Evolutionary conservation across 2,888 invertebrate genomes (phyloP).

Genomic region (Asteroscopus sphinx): DNA sequence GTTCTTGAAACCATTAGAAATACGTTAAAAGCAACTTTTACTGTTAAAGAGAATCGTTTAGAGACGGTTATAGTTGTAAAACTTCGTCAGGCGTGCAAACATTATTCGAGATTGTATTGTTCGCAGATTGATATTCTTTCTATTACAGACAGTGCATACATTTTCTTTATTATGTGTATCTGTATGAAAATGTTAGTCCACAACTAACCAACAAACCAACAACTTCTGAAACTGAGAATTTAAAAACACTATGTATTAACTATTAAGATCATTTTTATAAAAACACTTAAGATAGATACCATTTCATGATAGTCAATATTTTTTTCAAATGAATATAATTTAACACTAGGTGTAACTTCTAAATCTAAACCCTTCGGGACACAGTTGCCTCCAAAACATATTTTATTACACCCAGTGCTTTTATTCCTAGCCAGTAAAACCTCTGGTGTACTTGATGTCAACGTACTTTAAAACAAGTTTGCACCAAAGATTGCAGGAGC

Average conservation of each 20-base stretch:
- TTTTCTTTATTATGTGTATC: not conserved
- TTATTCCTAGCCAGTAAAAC: slow-evolving; percentile 29
- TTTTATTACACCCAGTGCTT: slow-evolving; percentile 19
- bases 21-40: slow-evolving; percentile 40
- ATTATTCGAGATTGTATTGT: slow-evolving; percentile 10
- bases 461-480: slow-evolving; percentile 56
- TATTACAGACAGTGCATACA: not conserved
- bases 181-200: too few relatives aligned
- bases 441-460: slow-evolving; percentile 47
- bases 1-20: slow-evolving; percentile 50
- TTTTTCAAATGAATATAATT: too few relatives aligned
- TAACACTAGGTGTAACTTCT: too few relatives aligned
- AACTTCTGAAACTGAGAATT: too few relatives aligned
- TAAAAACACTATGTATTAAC: too few relatives aligned
- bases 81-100: slow-evolving; percentile 17
- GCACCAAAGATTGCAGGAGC: slow-evolving; percentile 45
- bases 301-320: too few relatives aligned
- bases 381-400: slow-evolving; percentile 6
- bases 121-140: slow-evolving; percentile 1
- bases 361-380: too few relatives aligned
- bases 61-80: slow-evolving; percentile 20
- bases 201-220: too few relatives aligned
- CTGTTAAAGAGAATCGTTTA: slow-evolving; percentile 35
- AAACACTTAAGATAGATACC: too few relatives aligned
- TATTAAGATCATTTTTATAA: too few relatives aligned